Base-by-base conservation (phyloP, 2,888 invertebrate genomes). In the Leptinotarsa rubiginosa region DNA sequence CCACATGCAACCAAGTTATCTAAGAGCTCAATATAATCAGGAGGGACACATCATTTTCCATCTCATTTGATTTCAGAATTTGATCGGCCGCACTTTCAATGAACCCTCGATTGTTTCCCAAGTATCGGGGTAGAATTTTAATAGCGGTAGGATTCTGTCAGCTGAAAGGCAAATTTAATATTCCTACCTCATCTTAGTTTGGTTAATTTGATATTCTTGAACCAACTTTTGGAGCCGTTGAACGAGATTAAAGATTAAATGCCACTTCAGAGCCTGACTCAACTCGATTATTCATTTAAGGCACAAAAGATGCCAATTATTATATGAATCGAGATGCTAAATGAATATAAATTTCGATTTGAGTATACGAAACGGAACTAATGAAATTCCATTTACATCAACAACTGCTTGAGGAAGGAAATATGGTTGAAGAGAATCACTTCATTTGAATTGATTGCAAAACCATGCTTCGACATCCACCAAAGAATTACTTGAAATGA, bases 111-210 rank as follows among this genome's bases (percentile, higher is more conserved):
- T 69, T 69, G 68, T 75, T 75, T 59, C 52, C 68, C 64, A 75
- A 75, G 64, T 75, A 72, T 47, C 20, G 25, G 54, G 69, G 66
- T 69, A 16, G 69, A 69, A 75, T 72, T 75, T 70, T 68, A 62
- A 69, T 62, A 25, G 62, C 62, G 13, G 25, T 56, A 10, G 13
- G 20, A 7, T 3, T 56, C 7, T 56, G 25, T 15, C 62, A 25
- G 10, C 15, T 31, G 13, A 4, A 16, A 5, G 1, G 31, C 62
- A 20, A 69, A 73, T 67, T 73, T 69, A 73, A 69, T 73, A 68
- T 68, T 73, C 64, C 52, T 31, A n/a, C 66, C 25, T 50, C 65
- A 73, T 50, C 64, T 64, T 25, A 41, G 47, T n/a, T 56, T 56
- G 68, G 68, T 13, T n/a, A 31, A 62, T 31, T 62, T 31, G n/a